Evolutionary conservation across 2,113 vertebrate genomes (phyloP).

Genomic region (Nyctibius bracteatus): DNA sequence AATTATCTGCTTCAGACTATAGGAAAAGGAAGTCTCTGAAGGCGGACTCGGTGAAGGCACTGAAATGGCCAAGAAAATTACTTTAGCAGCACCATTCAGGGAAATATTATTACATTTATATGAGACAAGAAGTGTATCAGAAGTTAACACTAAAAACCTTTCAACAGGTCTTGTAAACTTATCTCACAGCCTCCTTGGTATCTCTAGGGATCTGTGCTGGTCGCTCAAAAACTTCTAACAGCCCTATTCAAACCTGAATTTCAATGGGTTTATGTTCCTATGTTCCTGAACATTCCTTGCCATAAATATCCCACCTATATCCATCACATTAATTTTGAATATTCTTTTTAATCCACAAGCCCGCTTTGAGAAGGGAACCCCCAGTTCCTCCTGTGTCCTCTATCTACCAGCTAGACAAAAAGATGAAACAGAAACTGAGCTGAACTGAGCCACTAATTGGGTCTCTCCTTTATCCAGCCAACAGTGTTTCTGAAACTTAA

Average conservation of each 20-base stretch:
- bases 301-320: background rate
- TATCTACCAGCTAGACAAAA: background rate
- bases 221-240: background rate
- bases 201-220: background rate
- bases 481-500: background rate
- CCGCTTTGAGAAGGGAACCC: background rate
- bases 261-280: background rate
- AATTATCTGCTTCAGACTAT: background rate
- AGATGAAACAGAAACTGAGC: background rate
- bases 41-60: background rate
- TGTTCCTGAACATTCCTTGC: background rate
- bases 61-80: background rate
- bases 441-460: background rate
- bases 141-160: background rate
- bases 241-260: background rate
- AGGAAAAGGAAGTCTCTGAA: background rate
- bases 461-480: background rate
- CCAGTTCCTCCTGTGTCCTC: background rate
- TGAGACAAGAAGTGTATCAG: background rate
- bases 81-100: background rate
- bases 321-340: background rate
- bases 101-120: background rate
- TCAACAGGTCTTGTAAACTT: background rate
- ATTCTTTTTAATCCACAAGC: background rate
- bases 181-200: background rate